These are phyloP conservation scores for Sebastiscus tertius DNA, from an alignment of 2,797 vertebrate genomes.

Conservation along the genomic window DNA sequence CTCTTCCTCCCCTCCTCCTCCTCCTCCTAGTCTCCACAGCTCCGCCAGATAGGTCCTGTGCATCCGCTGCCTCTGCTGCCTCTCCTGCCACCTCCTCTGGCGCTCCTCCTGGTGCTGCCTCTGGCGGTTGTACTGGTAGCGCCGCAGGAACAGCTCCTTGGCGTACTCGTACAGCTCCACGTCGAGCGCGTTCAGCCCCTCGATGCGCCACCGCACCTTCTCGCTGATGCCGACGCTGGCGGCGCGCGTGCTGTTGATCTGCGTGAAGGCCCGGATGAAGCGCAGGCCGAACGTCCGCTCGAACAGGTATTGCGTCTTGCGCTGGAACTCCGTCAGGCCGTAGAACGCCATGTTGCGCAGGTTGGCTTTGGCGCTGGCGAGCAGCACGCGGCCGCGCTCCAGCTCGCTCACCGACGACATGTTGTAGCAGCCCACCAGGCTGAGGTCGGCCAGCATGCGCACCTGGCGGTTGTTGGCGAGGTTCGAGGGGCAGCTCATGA, in stretches of 20 bases:
- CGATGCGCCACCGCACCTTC: conserved; percentile 87
- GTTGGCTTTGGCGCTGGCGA: conserved; percentile 94
- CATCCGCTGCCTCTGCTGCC: conserved; percentile 81
- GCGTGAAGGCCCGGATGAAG: conserved; percentile 96
- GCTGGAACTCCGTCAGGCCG: conserved; percentile 95
- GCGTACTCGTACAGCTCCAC: conserved; percentile 94
- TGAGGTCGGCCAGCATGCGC: conserved; percentile 96
- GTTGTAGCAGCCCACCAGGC: conserved; percentile 86
- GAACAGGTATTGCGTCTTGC: conserved; percentile 96
- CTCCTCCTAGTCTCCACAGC: conserved; percentile 73
- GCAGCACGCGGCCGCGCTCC: conserved; percentile 86
- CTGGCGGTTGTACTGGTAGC: conserved; percentile 91
- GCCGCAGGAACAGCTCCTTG: conserved; percentile 92
- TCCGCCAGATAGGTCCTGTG: conserved; percentile 83
- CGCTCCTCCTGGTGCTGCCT: conserved; percentile 88
- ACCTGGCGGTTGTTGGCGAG: conserved; percentile 96
- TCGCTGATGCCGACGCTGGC: conserved; percentile 90
- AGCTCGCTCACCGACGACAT: conserved; percentile 91
- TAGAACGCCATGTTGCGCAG: conserved; percentile 96
- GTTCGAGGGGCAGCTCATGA: conserved; percentile 94
- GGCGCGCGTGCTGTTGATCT: conserved; percentile 94
- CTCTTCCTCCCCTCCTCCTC: conserved; percentile 54
- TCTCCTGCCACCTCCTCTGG: conserved; percentile 84
- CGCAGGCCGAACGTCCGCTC: conserved; percentile 95
- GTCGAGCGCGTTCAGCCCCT: conserved; percentile 92